Base-by-base conservation (phyloP, 1,140 invertebrate species). In the Nymphalis io region DNA sequence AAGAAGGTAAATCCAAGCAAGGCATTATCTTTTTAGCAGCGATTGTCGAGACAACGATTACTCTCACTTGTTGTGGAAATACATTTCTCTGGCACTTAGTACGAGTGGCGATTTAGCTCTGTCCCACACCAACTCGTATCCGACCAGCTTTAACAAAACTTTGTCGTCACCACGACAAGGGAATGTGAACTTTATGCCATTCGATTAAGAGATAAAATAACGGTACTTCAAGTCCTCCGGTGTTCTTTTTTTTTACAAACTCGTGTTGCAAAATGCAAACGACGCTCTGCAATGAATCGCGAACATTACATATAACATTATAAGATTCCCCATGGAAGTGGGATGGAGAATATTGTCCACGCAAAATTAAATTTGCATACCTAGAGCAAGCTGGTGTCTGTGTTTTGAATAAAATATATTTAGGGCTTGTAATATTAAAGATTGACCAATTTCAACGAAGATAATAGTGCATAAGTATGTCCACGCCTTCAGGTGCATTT, bases 41-140 rank as follows among this genome's bases (percentile, higher is more conserved):
- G 33, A 62, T 57, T 63, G 60, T 27, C 63, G 68, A 69, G 68
- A 63, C 81, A 82, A 80, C 85, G 75, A 88, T 88, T 86, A 88
- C 86, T 89, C 84, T 89, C 83, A 85, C 83, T 87, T 87, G 85
- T 84, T 83, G 88, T 80, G 79, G 58, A 84, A 84, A 90, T 88
- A 86, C 83, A 87, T 89, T 90, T 88, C 79, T 84, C 79, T 86
- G 80, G 82, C 87, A 83, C 82, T 85, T 85, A 87, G 81, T 74
- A 78, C 79, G 81, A 83, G 79, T 83, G 83, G 86, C 83, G 85
- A 90, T 90, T 90, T 89, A 88, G 82, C 85, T 89, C 76, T 85
- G 85, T 88, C 85, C 71, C 60, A 68, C 74, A 74, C 68, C 78
- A 68, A 70, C 67, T 79, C 64, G 76, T 59, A 78, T 78, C 76